These are phyloP conservation scores for Eupsilia transversa DNA, from an alignment of 2,888 invertebrate genomes.

Conservation along the genomic window DNA sequence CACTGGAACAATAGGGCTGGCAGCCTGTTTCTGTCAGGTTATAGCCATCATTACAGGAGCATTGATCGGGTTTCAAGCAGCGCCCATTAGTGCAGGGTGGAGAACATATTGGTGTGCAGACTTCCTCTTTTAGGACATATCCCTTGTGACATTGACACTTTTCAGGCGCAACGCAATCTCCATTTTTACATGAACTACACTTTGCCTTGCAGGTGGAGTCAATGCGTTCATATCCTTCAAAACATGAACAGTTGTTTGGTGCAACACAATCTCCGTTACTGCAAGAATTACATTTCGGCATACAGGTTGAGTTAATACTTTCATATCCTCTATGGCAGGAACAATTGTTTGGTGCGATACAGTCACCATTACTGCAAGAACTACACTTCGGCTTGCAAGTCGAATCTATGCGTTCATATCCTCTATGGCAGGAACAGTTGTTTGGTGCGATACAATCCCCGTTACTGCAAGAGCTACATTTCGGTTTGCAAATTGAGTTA, in stretches of 20 bases:
- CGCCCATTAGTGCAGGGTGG: slow-evolving; percentile 70
- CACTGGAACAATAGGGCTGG: slow-evolving; percentile 37
- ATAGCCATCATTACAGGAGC: slow-evolving; percentile 69
- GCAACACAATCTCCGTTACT: slow-evolving; percentile 52
- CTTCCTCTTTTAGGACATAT: slow-evolving; percentile 29
- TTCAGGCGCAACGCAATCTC: slow-evolving; percentile 59
- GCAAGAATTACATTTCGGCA: slow-evolving; percentile 51
- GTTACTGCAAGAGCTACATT: slow-evolving; percentile 55
- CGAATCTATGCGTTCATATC: slow-evolving; percentile 34
- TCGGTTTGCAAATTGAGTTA: slow-evolving; percentile 27
- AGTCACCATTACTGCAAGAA: slow-evolving; percentile 60
- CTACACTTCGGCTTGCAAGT: slow-evolving; percentile 40
- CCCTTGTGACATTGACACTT: slow-evolving; percentile 57
- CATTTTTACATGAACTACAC: slow-evolving; percentile 58
- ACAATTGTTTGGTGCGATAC: slow-evolving; percentile 59
- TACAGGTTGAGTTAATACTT: slow-evolving; percentile 12
- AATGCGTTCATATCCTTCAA: slow-evolving; percentile 25
- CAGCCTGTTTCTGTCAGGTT: slow-evolving; percentile 56
- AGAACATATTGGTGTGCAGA: slow-evolving; percentile 70
- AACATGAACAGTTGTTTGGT: slow-evolving; percentile 48
- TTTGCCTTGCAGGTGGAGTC: slow-evolving; percentile 31
- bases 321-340: slow-evolving; percentile 49
- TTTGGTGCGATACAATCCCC: slow-evolving; percentile 62
- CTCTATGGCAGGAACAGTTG: slow-evolving; percentile 54
- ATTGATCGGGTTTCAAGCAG: slow-evolving; percentile 71